These are phyloP conservation scores for Sipha maydis DNA, from an alignment of 2,888 invertebrate genomes.

Conservation along the genomic window DNA sequence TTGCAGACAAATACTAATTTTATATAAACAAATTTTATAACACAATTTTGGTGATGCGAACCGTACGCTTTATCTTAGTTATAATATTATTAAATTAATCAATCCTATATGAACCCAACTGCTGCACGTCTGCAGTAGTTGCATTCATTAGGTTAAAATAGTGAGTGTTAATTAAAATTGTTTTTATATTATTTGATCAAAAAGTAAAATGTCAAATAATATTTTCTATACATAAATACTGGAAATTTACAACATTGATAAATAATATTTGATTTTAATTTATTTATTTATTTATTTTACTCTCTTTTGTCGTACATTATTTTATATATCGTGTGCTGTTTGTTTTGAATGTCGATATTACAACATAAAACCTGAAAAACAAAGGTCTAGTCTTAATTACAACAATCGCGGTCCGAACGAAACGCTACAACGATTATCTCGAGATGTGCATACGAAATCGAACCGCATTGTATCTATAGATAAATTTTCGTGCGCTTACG, in stretches of 20 bases:
- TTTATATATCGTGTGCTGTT: neutral
- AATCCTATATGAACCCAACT: neutral
- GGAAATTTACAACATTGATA: conserved; percentile 48
- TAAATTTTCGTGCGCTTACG: too few relatives aligned
- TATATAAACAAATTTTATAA: neutral
- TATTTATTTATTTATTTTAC: neutral
- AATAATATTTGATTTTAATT: neutral
- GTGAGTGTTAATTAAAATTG: neutral
- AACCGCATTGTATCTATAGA: too few relatives aligned
- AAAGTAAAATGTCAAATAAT: conserved; percentile 38
- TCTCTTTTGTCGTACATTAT: neutral
- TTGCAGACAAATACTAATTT: neutral
- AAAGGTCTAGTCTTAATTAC: neutral
- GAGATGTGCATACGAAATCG: too few relatives aligned
- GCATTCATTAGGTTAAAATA: neutral
- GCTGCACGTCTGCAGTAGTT: conserved; percentile 40
- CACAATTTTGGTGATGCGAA: neutral
- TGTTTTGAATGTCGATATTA: neutral
- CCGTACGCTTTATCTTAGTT: neutral
- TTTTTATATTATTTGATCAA: conserved; percentile 18
- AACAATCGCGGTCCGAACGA: too few relatives aligned
- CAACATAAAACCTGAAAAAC: conserved; percentile 27
- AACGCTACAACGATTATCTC: too few relatives aligned
- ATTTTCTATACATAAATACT: conserved; percentile 38
- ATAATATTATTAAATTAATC: conserved; percentile 4